Conservation (phyloP, 2,888 invertebrate species). For the Priocnemis perturbator region DNA sequence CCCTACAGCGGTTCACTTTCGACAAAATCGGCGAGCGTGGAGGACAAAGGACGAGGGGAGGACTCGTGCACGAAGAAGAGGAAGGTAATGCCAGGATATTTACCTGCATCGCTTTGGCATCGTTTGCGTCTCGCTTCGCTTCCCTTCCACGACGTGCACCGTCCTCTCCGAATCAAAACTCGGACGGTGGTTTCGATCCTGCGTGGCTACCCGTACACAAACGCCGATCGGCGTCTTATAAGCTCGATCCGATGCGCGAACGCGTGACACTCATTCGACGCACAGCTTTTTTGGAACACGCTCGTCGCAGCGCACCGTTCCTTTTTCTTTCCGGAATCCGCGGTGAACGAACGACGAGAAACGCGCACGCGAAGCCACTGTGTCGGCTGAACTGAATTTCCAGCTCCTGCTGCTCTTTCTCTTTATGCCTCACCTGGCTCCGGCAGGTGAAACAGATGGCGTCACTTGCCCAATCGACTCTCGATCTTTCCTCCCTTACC, state of each 20-base stretch:
- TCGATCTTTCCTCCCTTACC: conserved; percentile 14
- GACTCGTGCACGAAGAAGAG: neutral
- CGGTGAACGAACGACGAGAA: conserved; percentile 25
- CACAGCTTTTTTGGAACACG: neutral
- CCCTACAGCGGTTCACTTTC: no score
- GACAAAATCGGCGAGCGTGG: no score
- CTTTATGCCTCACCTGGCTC: conserved; percentile 57
- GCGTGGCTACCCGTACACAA: no score
- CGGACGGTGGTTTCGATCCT: no score
- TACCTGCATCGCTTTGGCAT: conserved; percentile 59
- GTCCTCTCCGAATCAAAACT: conserved; percentile 15
- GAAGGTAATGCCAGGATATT: conserved; percentile 30
- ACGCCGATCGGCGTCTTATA: neutral
- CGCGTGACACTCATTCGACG: neutral
- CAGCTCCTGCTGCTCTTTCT: conserved; percentile 44
- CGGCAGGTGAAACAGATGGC: conserved; percentile 55
- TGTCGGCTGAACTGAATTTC: conserved; percentile 55
- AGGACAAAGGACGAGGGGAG: neutral
- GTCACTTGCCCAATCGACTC: conserved; percentile 39
- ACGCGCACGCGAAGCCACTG: conserved; percentile 36
- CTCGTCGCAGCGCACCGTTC: neutral
- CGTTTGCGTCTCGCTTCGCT: conserved; percentile 49
- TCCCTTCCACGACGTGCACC: conserved; percentile 42
- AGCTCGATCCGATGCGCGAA: neutral
- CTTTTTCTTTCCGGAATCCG: neutral